Conservation (phyloP, 1,140 invertebrate genomes). For the Metopolophium dirhodum region DNA sequence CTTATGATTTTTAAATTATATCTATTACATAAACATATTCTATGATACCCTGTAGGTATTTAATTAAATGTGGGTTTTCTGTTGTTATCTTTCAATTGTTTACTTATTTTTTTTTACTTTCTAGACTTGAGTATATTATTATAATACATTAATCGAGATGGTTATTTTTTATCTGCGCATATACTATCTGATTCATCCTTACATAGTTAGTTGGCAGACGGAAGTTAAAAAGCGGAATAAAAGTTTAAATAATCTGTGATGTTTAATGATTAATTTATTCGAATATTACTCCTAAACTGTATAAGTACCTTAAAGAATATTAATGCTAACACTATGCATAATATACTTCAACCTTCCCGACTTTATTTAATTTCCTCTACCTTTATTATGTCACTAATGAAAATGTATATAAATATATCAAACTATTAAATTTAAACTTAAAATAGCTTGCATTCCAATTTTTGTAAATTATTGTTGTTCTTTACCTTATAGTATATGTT, state of each 20-base stretch:
- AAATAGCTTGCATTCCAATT: neutral
- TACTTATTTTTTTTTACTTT: no score
- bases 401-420: constrained; percentile 16
- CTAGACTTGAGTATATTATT: no score
- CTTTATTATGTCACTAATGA: neutral
- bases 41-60: neutral
- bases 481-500: neutral
- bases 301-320: neutral
- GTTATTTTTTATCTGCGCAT: neutral
- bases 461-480: neutral
- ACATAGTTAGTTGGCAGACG: neutral
- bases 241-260: neutral
- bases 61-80: neutral
- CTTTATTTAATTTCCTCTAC: neutral
- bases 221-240: neutral
- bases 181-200: neutral
- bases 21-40: neutral
- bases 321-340: neutral
- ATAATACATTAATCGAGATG: no score
- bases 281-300: neutral
- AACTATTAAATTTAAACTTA: neutral
- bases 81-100: neutral
- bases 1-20: neutral
- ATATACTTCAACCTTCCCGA: neutral
- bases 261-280: neutral